These are phyloP conservation scores for Trichopoda pennipes DNA, from an alignment of 2,888 invertebrate species.

Conservation along the genomic window DNA sequence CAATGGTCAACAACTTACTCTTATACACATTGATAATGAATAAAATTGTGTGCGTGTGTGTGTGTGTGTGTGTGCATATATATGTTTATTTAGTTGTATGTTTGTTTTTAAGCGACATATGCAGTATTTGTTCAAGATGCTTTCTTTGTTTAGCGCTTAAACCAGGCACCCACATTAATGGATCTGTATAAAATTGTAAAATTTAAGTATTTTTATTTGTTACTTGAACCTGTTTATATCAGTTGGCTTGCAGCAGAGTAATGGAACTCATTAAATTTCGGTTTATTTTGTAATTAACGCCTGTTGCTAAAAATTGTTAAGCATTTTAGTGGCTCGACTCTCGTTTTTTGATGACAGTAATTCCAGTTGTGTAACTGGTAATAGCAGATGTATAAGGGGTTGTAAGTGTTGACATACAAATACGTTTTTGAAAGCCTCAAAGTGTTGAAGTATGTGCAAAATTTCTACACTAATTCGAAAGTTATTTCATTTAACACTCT, in stretches of 20 bases:
- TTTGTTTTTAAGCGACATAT: conserved; percentile 57
- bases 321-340: conserved; percentile 42
- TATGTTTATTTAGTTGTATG: not conserved
- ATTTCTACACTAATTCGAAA: conserved; percentile 69
- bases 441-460: conserved; percentile 71
- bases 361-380: not conserved
- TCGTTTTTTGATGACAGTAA: conserved; percentile 75
- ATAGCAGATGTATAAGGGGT: conserved; percentile 2
- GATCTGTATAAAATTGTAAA: conserved; percentile 35
- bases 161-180: conserved; percentile 49
- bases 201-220: conserved; percentile 62
- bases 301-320: conserved; percentile 74
- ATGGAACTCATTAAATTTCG: conserved; percentile 74
- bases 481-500: conserved; percentile 72
- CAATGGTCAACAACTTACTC: conserved; percentile 48
- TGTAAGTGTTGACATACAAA: conserved; percentile 38
- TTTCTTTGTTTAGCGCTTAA: conserved; percentile 71
- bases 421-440: conserved; percentile 43
- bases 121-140: conserved; percentile 75
- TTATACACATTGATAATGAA: conserved; percentile 12
- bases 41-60: conserved; percentile 4
- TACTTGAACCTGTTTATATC: not conserved
- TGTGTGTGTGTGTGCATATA: conserved; percentile 21
- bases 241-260: conserved; percentile 1
- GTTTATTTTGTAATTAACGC: conserved; percentile 81